Evolutionary conservation across 2,888 invertebrate genomes (phyloP).

Genomic region (Labia minor): DNA sequence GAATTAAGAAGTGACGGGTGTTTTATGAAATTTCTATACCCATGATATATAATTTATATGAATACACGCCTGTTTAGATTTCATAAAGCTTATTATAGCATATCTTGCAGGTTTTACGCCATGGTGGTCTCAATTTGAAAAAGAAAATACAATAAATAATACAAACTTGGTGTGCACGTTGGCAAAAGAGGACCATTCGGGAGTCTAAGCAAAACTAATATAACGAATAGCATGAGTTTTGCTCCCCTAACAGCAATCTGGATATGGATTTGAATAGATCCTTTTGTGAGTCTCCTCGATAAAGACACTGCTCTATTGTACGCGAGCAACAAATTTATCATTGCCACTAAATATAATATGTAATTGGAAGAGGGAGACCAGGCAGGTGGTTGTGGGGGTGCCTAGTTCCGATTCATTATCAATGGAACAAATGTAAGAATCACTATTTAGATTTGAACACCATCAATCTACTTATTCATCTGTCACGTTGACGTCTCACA

Average conservation of each 20-base stretch:
- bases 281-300: not conserved
- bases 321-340: not conserved
- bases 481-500: not conserved
- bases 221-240: not conserved
- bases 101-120: too few relatives aligned
- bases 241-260: not conserved
- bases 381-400: not conserved
- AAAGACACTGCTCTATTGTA: conserved; percentile 1
- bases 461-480: conserved; percentile 2
- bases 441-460: not conserved
- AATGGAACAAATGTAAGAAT: conserved; percentile 13
- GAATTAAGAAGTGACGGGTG: too few relatives aligned
- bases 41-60: too few relatives aligned
- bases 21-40: too few relatives aligned
- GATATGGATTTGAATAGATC: not conserved
- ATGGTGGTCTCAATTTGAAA: too few relatives aligned
- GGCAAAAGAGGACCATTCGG: not conserved
- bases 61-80: too few relatives aligned
- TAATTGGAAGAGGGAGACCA: not conserved
- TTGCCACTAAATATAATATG: conserved; percentile 13
- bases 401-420: not conserved
- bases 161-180: too few relatives aligned
- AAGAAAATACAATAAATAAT: too few relatives aligned
- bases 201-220: not conserved
- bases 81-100: too few relatives aligned